phyloP scores from a whole-genome alignment of 2,888 invertebrate species.

The Pterostichus madidus region DNA sequence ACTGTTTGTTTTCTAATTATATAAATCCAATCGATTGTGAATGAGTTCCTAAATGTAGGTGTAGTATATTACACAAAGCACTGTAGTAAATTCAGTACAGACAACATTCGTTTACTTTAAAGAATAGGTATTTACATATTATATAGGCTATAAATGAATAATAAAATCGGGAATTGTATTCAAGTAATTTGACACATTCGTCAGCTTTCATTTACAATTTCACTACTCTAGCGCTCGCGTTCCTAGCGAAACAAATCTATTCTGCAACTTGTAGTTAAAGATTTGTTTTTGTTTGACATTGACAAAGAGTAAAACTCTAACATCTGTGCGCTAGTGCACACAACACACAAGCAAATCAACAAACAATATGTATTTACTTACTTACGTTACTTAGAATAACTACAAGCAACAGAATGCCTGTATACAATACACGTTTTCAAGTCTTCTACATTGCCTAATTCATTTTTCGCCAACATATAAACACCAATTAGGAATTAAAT shows the following conservation, averaged over 20 bases:
- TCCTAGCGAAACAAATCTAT: constrained; percentile 60
- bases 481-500: constrained; percentile 73
- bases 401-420: constrained; percentile 64
- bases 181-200: constrained; percentile 52
- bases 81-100: constrained; percentile 66
- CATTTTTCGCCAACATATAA: constrained; percentile 68
- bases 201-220: constrained; percentile 64
- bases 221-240: constrained; percentile 59
- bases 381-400: constrained; percentile 56
- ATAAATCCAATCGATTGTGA: constrained; percentile 52
- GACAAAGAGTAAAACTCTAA: constrained; percentile 23
- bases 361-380: constrained; percentile 53
- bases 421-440: constrained; percentile 57
- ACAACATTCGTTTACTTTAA: constrained; percentile 45
- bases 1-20: constrained; percentile 71
- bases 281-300: constrained; percentile 36
- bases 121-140: constrained; percentile 56
- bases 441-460: constrained; percentile 65
- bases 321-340: constrained; percentile 29
- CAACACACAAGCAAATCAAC: constrained; percentile 51
- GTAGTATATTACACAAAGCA: constrained; percentile 66
- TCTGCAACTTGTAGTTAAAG: constrained; percentile 63
- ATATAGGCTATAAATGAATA: constrained; percentile 61
- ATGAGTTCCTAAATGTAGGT: constrained; percentile 58
- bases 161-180: constrained; percentile 66